Percentiles rank a stretch among this genome's conserved stretches.
Evolutionary conservation across 2,797 vertebrate genomes (phyloP).

Genomic region (Hozukius guyotensis): DNA sequence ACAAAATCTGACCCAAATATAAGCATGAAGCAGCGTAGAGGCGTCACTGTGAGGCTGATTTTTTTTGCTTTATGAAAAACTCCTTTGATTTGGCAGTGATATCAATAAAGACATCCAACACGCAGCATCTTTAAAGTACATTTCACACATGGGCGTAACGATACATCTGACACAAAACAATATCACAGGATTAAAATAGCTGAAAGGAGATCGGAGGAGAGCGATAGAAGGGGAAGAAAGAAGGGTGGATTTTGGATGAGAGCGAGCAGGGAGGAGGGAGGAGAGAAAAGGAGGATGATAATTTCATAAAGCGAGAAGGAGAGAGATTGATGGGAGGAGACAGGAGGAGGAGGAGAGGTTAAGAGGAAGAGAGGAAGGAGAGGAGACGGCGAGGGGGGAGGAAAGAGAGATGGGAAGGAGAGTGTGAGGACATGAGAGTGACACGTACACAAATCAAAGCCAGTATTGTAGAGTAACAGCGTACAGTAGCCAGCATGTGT

Average conservation of each 20-base stretch:
- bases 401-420: constrained; percentile 10
- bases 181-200: constrained; percentile 67
- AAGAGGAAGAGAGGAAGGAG: constrained; percentile 14
- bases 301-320: constrained; percentile 51
- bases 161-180: constrained; percentile 59
- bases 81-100: constrained; percentile 55
- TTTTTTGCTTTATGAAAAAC: constrained; percentile 35
- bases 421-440: constrained; percentile 41
- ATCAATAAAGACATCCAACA: constrained; percentile 53
- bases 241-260: constrained; percentile 18
- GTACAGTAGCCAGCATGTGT: constrained; percentile 55
- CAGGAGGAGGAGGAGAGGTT: constrained; percentile 38
- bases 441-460: constrained; percentile 55
- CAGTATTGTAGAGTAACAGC: constrained; percentile 24
- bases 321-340: constrained; percentile 53
- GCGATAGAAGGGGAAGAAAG: not conserved
- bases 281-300: constrained; percentile 28
- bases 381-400: constrained; percentile 20
- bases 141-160: constrained; percentile 55
- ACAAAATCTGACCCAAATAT: constrained; percentile 53
- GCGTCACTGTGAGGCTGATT: constrained; percentile 7
- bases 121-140: constrained; percentile 46
- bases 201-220: constrained; percentile 36
- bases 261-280: constrained; percentile 6
- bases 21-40: constrained; percentile 11